phyloP scores from a whole-genome alignment of 2,113 vertebrate genomes.

The Trogon surrucura region DNA sequence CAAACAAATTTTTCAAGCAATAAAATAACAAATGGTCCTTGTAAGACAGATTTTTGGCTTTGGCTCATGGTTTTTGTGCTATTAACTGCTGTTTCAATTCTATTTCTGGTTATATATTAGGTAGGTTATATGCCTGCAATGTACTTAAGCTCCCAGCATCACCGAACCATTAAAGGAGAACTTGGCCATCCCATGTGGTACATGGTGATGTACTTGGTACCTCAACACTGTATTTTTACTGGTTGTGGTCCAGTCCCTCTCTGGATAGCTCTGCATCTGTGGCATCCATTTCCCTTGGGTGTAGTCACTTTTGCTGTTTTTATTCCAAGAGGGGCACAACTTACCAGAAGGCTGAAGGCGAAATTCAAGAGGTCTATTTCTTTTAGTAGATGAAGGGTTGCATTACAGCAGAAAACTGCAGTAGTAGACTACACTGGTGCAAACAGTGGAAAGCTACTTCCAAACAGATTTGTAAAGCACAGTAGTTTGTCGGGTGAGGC shows the following conservation, averaged over 20 bases:
- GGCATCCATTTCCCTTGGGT: background rate
- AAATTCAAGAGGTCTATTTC: background rate
- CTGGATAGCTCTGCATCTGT: background rate
- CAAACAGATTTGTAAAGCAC: background rate
- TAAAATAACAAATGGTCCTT: background rate
- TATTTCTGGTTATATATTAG: background rate
- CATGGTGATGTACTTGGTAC: background rate
- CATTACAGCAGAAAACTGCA: background rate
- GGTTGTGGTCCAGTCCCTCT: background rate
- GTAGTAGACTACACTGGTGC: background rate
- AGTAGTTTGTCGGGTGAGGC: accelerated
- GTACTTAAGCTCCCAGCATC: background rate
- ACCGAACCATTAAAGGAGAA: background rate
- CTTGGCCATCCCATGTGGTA: background rate
- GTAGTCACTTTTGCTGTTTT: background rate
- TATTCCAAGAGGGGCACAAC: background rate
- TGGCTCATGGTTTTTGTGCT: background rate
- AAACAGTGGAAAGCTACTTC: background rate
- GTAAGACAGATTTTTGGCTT: background rate
- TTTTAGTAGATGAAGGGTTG: background rate
- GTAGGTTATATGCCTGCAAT: background rate
- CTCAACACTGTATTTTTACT: accelerated
- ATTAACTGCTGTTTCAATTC: background rate
- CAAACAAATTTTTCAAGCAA: background rate
- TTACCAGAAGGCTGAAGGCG: background rate